These are phyloP conservation scores for Spermophilus dauricus DNA, from an alignment of 2,113 vertebrate species.

Conservation along the genomic window DNA sequence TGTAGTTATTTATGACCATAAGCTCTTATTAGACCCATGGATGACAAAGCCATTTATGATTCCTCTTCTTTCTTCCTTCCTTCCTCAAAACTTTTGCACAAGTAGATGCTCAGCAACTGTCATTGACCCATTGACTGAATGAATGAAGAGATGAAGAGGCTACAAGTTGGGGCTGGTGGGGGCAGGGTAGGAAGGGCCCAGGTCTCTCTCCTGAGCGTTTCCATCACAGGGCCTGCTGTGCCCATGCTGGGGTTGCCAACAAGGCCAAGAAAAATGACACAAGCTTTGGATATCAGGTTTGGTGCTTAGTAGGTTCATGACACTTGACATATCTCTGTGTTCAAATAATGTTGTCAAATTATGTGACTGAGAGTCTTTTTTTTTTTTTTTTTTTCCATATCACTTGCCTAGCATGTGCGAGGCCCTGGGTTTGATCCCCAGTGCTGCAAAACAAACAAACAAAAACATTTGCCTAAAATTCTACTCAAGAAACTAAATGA, in stretches of 20 bases:
- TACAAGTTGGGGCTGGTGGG: neutral
- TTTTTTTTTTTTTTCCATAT: no score
- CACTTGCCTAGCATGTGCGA: neutral
- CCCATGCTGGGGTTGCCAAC: neutral
- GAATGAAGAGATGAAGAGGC: neutral
- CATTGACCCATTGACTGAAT: neutral
- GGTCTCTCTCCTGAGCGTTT: neutral
- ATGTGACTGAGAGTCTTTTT: no score
- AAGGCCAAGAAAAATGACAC: neutral
- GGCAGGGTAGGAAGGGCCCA: neutral
- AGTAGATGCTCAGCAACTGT: neutral
- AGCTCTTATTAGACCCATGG: neutral
- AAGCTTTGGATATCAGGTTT: neutral
- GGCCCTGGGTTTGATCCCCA: neutral
- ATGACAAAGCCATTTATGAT: neutral
- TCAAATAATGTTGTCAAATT: neutral
- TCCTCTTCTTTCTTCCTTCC: neutral
- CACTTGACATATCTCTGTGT: neutral
- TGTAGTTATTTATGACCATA: no score
- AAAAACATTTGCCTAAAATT: neutral
- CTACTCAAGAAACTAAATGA: neutral
- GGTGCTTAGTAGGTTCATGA: neutral
- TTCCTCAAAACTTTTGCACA: neutral
- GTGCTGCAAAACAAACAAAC: neutral
- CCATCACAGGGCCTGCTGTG: neutral